A percentile compares a stretch with the other conserved stretches of the same genome.
Conservation (phyloP, 2,888 invertebrate species). For the Rambutsinella grinnellia region DNA sequence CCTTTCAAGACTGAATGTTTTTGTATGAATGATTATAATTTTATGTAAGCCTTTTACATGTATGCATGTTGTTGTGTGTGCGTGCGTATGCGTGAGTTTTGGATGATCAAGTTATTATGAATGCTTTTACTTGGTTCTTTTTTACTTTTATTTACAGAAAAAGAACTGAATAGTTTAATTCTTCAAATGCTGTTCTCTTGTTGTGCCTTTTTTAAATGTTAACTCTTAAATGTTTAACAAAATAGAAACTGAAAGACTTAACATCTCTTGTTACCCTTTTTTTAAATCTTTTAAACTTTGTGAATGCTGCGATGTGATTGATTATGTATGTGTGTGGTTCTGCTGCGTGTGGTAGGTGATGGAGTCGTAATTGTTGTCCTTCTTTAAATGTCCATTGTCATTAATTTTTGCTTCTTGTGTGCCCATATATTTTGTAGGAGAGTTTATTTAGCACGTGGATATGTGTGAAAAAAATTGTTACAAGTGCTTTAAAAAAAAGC, state of each 20-base stretch:
- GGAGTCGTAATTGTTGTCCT: neutral
- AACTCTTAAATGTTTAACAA: neutral
- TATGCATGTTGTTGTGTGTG: constrained; percentile 1
- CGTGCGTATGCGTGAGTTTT: neutral
- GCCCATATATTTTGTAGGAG: constrained; percentile 10
- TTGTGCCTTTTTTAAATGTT: neutral
- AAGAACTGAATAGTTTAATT: neutral
- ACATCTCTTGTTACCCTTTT: neutral
- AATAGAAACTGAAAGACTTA: neutral
- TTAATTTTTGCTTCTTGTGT: constrained; percentile 5
- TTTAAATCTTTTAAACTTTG: neutral
- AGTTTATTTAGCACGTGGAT: constrained; percentile 11
- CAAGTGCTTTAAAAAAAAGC: neutral
- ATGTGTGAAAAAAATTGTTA: constrained; percentile 6
- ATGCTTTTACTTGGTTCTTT: neutral
- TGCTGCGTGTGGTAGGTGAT: neutral
- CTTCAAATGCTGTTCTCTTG: neutral
- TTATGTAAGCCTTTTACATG: neutral
- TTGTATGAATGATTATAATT: neutral
- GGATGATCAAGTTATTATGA: neutral
- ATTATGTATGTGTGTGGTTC: neutral
- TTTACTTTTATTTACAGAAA: neutral
- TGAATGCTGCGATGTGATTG: neutral
- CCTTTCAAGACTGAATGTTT: neutral
- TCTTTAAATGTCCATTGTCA: neutral